Evolutionary conservation across 1,140 invertebrate genomes (phyloP).

Genomic region (Euwallacea fornicatus): DNA sequence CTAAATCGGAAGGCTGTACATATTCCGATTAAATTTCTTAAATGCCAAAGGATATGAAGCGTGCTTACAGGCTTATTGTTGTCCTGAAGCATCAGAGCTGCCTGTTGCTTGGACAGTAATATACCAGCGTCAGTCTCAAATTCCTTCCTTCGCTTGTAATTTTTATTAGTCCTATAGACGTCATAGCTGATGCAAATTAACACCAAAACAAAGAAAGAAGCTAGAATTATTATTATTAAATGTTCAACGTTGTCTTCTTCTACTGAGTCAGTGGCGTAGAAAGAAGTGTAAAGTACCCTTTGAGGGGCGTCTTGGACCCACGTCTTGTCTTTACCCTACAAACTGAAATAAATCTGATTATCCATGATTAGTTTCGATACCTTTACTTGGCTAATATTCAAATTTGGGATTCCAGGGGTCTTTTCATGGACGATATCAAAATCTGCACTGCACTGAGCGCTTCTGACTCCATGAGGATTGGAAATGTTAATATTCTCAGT

Average conservation of each 20-base stretch:
- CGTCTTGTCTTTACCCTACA: slow-evolving; percentile 69
- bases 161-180: slow-evolving; percentile 66
- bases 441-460: slow-evolving; percentile 75
- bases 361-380: slow-evolving; percentile 37
- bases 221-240: slow-evolving; percentile 72
- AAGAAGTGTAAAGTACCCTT: slow-evolving; percentile 70
- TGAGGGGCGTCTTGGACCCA: slow-evolving; percentile 82
- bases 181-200: slow-evolving; percentile 66
- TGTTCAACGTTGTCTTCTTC: slow-evolving; percentile 75
- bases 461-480: slow-evolving; percentile 79
- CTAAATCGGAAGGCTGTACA: neutral
- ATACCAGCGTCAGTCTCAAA: slow-evolving; percentile 70
- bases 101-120: slow-evolving; percentile 66
- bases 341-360: slow-evolving; percentile 22
- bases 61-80: slow-evolving; percentile 38
- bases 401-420: slow-evolving; percentile 61
- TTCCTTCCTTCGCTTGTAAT: slow-evolving; percentile 67
- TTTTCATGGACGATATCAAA: slow-evolving; percentile 68
- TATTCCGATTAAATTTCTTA: too few species aligned
- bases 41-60: neutral
- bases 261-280: slow-evolving; percentile 68
- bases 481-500: slow-evolving; percentile 79
- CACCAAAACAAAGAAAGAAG: slow-evolving; percentile 67
- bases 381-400: slow-evolving; percentile 67
- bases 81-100: slow-evolving; percentile 57